Conservation (phyloP, 2,797 vertebrate genomes). For the Xenops minutus region DNA sequence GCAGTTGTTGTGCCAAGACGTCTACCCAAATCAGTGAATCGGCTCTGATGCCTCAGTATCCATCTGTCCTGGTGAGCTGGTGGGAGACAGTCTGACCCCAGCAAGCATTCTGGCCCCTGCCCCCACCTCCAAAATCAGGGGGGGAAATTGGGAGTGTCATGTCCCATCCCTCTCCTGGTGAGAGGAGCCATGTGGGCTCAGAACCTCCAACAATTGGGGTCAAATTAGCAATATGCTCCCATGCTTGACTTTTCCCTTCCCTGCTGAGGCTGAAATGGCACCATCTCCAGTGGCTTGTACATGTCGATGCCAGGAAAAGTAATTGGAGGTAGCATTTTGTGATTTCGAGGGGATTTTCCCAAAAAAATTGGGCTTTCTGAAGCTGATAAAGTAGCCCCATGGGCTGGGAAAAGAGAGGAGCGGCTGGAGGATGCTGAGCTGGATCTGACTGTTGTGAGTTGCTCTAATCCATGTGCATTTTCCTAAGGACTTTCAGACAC, state of each 20-base stretch:
- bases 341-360: background rate
- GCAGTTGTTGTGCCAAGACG: background rate
- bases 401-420: background rate
- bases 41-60: background rate
- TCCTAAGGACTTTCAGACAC: background rate
- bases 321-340: rapidly evolving
- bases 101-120: rapidly evolving
- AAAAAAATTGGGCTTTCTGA: rapidly evolving
- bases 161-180: background rate
- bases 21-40: background rate
- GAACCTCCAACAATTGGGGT: background rate
- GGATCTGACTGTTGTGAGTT: rapidly evolving
- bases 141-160: rapidly evolving
- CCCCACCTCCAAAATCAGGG: rapidly evolving
- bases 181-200: background rate
- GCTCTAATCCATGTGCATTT: rapidly evolving
- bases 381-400: background rate
- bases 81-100: background rate
- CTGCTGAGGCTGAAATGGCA: background rate
- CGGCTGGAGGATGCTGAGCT: rapidly evolving
- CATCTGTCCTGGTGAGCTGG: background rate
- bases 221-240: background rate
- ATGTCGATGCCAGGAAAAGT: background rate
- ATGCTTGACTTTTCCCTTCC: background rate
- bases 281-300: background rate